These are phyloP conservation scores for Leptura quadrifasciata DNA, from an alignment of 2,888 invertebrate species.

Conservation along the genomic window DNA sequence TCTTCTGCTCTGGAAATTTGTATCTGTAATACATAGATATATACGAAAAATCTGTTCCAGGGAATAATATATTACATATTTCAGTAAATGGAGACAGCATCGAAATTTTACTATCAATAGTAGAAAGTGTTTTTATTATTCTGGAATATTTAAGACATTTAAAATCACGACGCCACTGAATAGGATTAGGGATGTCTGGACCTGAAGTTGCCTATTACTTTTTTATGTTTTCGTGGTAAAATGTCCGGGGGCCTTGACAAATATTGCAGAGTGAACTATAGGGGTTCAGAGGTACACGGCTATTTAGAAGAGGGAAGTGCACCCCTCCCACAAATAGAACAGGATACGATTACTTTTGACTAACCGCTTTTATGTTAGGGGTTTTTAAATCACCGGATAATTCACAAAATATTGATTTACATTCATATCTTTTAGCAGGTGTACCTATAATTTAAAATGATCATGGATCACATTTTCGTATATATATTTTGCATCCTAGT, in stretches of 20 bases:
- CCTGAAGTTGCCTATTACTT: constrained; percentile 15
- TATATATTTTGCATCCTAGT: not conserved
- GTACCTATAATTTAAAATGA: not conserved
- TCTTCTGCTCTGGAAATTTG: too few relatives aligned
- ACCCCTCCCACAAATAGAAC: constrained; percentile 19
- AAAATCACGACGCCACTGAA: not conserved
- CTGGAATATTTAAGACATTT: not conserved
- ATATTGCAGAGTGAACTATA: constrained; percentile 6
- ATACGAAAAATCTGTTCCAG: too few relatives aligned
- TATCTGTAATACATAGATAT: too few relatives aligned
- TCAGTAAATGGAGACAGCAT: too few relatives aligned
- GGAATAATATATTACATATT: too few relatives aligned
- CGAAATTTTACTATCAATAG: too few relatives aligned
- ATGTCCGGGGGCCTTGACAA: constrained; percentile 24
- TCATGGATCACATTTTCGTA: not conserved
- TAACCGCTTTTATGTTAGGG: constrained; percentile 13
- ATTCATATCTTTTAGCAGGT: not conserved
- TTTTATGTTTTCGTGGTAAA: constrained; percentile 36
- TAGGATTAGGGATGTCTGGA: not conserved
- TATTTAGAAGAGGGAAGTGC: constrained; percentile 24
- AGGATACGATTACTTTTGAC: constrained; percentile 18
- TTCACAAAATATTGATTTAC: constrained; percentile 11
- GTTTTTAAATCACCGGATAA: constrained; percentile 18
- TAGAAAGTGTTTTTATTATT: too few relatives aligned
- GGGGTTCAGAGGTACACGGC: constrained; percentile 18